phyloP scores from a whole-genome alignment of 1,140 invertebrate genomes.

The Drosophila virilis region DNA sequence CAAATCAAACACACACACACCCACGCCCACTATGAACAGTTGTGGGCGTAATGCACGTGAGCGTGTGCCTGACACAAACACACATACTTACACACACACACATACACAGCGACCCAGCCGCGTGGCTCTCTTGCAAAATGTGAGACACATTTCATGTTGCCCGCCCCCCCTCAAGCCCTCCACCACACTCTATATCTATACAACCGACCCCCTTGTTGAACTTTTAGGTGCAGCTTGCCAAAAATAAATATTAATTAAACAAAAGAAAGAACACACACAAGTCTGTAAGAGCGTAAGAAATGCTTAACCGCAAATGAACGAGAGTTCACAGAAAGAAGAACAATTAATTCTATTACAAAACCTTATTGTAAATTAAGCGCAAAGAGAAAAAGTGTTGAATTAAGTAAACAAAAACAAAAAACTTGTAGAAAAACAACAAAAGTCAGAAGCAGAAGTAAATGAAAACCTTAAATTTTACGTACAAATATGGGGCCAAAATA shows the following conservation, averaged over 20 bases:
- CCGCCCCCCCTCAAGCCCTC: constrained; percentile 14
- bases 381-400: constrained; percentile 53
- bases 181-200: constrained; percentile 11
- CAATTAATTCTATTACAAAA: constrained; percentile 76
- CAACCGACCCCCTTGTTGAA: constrained; percentile 59
- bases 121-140: constrained; percentile 52
- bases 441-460: constrained; percentile 20
- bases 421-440: constrained; percentile 80
- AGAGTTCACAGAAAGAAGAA: constrained; percentile 44
- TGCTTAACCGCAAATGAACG: constrained; percentile 31
- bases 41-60: constrained; percentile 31
- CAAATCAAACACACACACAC: constrained; percentile 45
- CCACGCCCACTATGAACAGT: constrained; percentile 16
- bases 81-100: constrained; percentile 22
- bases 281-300: constrained; percentile 44
- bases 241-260: constrained; percentile 35
- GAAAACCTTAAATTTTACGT: constrained; percentile 38
- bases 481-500: constrained; percentile 82
- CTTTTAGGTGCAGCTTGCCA: constrained; percentile 69
- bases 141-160: constrained; percentile 77
- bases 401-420: constrained; percentile 26
- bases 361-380: constrained; percentile 82
- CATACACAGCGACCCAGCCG: constrained; percentile 51
- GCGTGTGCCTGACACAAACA: constrained; percentile 30
- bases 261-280: constrained; percentile 34